Conservation (phyloP, 2,888 invertebrate species). For the Keiferia lycopersicella region DNA sequence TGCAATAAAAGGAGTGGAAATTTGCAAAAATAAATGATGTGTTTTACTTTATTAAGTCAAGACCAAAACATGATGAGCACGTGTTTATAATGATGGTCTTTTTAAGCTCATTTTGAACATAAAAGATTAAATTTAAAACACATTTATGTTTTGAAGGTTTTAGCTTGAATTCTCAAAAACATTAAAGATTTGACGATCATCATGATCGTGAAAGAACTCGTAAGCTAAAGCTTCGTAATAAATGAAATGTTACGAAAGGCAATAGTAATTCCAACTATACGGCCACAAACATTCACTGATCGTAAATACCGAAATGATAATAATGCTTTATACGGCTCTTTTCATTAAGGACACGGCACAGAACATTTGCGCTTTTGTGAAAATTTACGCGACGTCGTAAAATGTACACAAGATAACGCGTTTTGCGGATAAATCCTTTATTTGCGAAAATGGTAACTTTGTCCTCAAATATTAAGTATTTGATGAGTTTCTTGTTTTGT, state of each 20-base stretch:
- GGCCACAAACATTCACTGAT: constrained; percentile 39
- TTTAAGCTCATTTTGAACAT: not conserved
- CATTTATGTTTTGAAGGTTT: not conserved
- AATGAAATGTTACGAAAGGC: not conserved
- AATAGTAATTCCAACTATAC: constrained; percentile 8
- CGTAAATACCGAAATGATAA: constrained; percentile 48
- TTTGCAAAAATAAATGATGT: too few species aligned
- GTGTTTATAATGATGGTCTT: not conserved
- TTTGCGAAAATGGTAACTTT: constrained; percentile 39
- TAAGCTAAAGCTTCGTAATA: not conserved
- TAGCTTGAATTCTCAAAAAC: not conserved
- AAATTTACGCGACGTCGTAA: constrained; percentile 50
- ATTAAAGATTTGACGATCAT: constrained; percentile 15
- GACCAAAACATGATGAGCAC: not conserved
- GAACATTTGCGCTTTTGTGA: constrained; percentile 45
- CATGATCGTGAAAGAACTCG: constrained; percentile 6
- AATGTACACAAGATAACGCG: constrained; percentile 45
- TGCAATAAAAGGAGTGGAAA: too few species aligned
- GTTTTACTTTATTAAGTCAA: not conserved
- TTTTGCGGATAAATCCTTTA: constrained; percentile 42
- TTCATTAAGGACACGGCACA: constrained; percentile 48
- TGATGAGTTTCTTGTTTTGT: constrained; percentile 13
- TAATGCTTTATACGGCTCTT: constrained; percentile 41
- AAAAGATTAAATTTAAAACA: constrained; percentile 5
- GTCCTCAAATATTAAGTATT: constrained; percentile 34